Base-by-base conservation (phyloP, 2,113 vertebrate species). In the Sciurus niger region DNA sequence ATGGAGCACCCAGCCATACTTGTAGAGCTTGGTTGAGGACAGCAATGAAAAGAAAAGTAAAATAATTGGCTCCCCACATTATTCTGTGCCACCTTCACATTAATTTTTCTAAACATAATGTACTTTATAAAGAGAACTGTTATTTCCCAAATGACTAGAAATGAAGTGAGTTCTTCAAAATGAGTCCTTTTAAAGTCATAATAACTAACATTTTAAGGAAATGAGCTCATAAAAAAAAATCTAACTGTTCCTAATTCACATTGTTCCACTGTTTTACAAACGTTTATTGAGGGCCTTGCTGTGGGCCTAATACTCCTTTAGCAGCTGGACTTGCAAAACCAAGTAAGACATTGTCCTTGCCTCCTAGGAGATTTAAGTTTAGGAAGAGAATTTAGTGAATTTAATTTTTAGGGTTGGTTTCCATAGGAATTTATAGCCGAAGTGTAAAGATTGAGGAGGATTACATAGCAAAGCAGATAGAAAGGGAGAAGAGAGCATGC, bases 61-160 rank as follows among this genome's bases (percentile, higher is more conserved):
- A 80, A 67, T 67, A 86, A 6, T 43, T 37, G 7, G 0, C 20
- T 79, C 9, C 40, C 46, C 3, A n/a, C 32, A 70, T 37, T 46
- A 95, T 13, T 58, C 80, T 74, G 0, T 84, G 70, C 46, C 51
- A 72, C 20, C 53, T 76, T 51, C 51, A 74, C 77, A 63, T 72
- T 91, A 73, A 80, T 89, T 94, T 92, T 85, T 79, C 68, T 68
- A 58, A 96, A 86, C 30, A 48, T 48, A 86, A 65, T 24, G 2
- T 63, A 51, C 70, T 90, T 58, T 63, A 40, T 4, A 68, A 46
- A 89, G 43, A 97, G 22, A n/a, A 68, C 55, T 96, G 76, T 94
- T 95, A 53, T 10, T 93, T 95, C 48, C 68, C 84, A 78, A 94
- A 58, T 55, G 17, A 6, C 85, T 95, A 89, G 74, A 93, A 94